phyloP scores from a whole-genome alignment of 2,797 vertebrate species.

The Urocyon cinereoargenteus region DNA sequence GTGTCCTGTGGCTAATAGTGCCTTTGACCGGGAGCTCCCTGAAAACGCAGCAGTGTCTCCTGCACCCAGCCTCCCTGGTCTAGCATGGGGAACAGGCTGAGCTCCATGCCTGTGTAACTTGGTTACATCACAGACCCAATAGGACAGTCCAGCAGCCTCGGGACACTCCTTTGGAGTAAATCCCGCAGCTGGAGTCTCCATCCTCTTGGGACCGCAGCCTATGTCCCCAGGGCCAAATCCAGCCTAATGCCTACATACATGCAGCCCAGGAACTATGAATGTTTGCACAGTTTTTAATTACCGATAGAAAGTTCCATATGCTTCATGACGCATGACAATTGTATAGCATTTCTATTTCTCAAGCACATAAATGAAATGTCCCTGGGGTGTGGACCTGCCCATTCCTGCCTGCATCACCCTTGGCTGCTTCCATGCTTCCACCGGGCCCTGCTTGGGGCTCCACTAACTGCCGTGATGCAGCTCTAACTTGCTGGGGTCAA shows the following conservation, averaged over 20 bases:
- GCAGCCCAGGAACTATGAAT: background rate
- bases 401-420: background rate
- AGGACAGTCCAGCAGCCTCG: no score
- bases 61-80: background rate
- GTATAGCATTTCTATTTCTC: background rate
- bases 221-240: background rate
- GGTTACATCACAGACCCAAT: no score
- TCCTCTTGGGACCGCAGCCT: background rate
- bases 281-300: background rate
- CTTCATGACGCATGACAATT: background rate
- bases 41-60: no score
- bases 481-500: no score
- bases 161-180: background rate
- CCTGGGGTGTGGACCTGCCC: fast-evolving
- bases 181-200: fast-evolving
- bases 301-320: no score
- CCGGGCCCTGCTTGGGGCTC: background rate
- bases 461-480: fast-evolving
- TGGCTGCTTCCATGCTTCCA: background rate
- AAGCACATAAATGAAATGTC: no score
- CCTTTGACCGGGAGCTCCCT: background rate
- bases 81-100: fast-evolving
- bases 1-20: fast-evolving
- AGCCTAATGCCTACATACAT: no score
- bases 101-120: background rate